Evolutionary conservation across 1,140 invertebrate species (phyloP).

Genomic region (Drosophila repletoides): DNA sequence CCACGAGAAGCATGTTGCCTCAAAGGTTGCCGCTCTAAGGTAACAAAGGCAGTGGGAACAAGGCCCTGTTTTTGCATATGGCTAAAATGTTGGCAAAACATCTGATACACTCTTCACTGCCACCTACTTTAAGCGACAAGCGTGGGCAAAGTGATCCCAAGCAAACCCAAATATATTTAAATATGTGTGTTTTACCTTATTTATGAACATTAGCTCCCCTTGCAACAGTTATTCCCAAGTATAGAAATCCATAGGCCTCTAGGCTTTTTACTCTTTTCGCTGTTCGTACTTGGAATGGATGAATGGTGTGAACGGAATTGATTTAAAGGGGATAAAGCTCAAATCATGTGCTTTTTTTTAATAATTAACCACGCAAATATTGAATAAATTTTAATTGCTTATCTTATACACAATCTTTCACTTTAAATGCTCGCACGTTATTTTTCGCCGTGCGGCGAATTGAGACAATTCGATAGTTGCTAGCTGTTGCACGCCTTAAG

Average conservation of each 20-base stretch:
- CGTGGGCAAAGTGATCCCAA: background rate
- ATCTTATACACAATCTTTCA: too few species aligned
- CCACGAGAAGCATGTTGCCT: too few species aligned
- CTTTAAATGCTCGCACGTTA: too few species aligned
- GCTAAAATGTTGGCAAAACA: slow-evolving; percentile 62
- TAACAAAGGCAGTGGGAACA: slow-evolving; percentile 18
- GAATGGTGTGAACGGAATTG: too few species aligned
- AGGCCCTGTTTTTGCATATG: slow-evolving; percentile 52
- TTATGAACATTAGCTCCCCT: slow-evolving; percentile 29
- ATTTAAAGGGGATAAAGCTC: too few species aligned
- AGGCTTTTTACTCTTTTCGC: slow-evolving; percentile 59
- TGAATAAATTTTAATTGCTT: too few species aligned
- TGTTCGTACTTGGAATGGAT: too few species aligned
- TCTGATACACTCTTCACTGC: slow-evolving; percentile 21
- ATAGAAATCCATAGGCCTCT: slow-evolving; percentile 34
- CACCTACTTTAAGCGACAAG: too few species aligned
- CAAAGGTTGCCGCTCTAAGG: slow-evolving; percentile 21
- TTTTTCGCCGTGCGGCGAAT: background rate
- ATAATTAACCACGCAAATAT: too few species aligned
- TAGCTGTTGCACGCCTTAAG: background rate
- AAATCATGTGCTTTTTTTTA: too few species aligned
- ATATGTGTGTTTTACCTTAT: background rate
- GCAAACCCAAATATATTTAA: background rate
- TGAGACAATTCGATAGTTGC: background rate
- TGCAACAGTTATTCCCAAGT: slow-evolving; percentile 64